These are phyloP conservation scores for Eufriesea mexicana DNA, from an alignment of 1,140 invertebrate species.

Conservation along the genomic window DNA sequence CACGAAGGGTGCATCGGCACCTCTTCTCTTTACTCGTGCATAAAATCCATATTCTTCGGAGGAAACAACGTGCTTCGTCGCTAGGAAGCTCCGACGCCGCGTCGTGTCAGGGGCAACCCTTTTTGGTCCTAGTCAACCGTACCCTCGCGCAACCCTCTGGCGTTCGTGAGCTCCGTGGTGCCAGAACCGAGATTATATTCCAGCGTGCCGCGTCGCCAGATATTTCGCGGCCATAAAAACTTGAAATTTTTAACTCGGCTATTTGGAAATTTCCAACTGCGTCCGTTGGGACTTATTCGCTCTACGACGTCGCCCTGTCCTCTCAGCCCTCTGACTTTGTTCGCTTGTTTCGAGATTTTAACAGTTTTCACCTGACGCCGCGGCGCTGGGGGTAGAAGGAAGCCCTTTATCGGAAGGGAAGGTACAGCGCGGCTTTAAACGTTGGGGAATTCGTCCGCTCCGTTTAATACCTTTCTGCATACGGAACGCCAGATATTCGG, in stretches of 20 bases:
- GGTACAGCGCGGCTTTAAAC: not conserved
- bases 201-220: not conserved
- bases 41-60: conserved; percentile 77
- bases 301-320: not conserved
- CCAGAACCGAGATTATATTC: conserved; percentile 33
- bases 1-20: conserved; percentile 24
- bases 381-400: too few species aligned
- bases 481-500: not conserved
- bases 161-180: conserved; percentile 39
- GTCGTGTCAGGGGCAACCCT: conserved; percentile 63
- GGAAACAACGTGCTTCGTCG: conserved; percentile 73
- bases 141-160: conserved; percentile 63
- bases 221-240: conserved; percentile 13
- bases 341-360: not conserved
- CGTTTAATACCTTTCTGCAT: not conserved
- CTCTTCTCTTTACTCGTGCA: conserved; percentile 70
- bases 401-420: too few species aligned
- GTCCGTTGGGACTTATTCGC: not conserved
- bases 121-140: conserved; percentile 68
- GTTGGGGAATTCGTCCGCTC: not conserved
- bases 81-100: conserved; percentile 65
- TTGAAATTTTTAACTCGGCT: conserved; percentile 35
- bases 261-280: conserved; percentile 28
- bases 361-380: not conserved
- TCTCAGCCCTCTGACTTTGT: not conserved